These are phyloP conservation scores for Phyto melanocephala DNA, from an alignment of 2,888 invertebrate species.

Conservation along the genomic window DNA sequence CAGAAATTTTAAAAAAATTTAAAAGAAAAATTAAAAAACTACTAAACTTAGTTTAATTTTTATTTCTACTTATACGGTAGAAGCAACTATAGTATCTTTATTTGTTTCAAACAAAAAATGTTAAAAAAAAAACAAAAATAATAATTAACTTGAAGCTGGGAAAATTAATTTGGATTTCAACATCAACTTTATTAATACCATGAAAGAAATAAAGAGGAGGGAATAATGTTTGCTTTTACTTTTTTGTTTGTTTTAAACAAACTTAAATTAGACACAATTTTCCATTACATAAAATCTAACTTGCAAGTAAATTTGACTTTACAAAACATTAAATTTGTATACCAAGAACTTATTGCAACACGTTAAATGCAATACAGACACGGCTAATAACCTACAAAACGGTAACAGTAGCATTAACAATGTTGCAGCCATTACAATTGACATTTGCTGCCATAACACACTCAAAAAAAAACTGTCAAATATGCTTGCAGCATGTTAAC, in stretches of 20 bases:
- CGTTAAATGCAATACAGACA: constrained; percentile 46
- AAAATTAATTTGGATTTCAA: not conserved
- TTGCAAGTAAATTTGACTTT: constrained; percentile 27
- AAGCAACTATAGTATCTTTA: not conserved
- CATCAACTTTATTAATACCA: too few species aligned
- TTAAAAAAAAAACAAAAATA: too few species aligned
- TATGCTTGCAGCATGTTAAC: constrained; percentile 49
- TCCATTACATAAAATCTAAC: constrained; percentile 33
- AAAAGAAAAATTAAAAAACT: not conserved
- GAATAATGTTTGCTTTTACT: not conserved
- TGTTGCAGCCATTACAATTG: constrained; percentile 3
- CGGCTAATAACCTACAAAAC: constrained; percentile 20
- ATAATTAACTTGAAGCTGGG: not conserved
- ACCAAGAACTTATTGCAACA: constrained; percentile 37
- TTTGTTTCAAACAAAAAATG: too few species aligned
- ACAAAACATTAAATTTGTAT: constrained; percentile 32
- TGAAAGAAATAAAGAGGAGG: too few species aligned
- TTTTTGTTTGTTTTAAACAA: not conserved
- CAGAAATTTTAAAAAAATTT: not conserved
- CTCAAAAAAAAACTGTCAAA: not conserved
- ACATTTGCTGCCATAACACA: constrained; percentile 12
- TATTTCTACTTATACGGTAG: not conserved
- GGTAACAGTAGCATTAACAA: not conserved
- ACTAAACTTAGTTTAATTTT: not conserved
- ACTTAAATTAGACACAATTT: not conserved